Evolutionary conservation across 92 coral and sea anemone genomes (phyloP).

Genomic region (Epizoanthus fatuus): DNA sequence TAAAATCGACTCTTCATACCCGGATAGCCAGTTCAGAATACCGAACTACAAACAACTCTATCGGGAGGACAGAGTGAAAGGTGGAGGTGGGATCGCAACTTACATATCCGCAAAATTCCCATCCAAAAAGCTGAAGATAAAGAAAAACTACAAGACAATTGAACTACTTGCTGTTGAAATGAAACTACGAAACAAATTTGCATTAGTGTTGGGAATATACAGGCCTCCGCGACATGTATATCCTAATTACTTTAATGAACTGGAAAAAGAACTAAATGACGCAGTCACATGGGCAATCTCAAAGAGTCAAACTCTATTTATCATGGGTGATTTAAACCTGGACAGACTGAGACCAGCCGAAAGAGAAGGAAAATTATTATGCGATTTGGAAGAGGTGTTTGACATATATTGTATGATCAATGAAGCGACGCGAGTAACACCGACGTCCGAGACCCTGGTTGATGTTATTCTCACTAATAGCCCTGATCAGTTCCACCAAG

Average conservation of each 20-base stretch:
- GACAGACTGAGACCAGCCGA: constrained; percentile 8
- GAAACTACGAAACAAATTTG: too few species aligned
- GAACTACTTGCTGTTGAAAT: too few species aligned
- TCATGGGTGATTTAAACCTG: constrained; percentile 13
- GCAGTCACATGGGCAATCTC: constrained; percentile 33
- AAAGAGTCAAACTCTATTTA: constrained; percentile 5
- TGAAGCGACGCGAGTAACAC: background rate
- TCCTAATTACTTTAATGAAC: background rate
- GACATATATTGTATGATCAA: too few species aligned
- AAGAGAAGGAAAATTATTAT: constrained; percentile 22
- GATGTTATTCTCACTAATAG: too few species aligned
- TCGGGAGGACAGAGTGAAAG: constrained; percentile 63
- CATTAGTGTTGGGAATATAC: too few species aligned
- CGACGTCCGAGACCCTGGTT: background rate
- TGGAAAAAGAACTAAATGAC: constrained; percentile 42
- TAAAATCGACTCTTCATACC: too few species aligned
- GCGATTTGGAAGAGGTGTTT: constrained; percentile 12
- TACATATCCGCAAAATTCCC: too few species aligned
- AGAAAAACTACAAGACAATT: too few species aligned
- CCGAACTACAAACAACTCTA: constrained; percentile 41
- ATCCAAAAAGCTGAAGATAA: too few species aligned
- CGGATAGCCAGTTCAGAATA: too few species aligned
- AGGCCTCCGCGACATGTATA: too few species aligned
- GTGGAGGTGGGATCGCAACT: constrained; percentile 47
- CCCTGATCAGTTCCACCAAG: too few species aligned